Percentiles rank a stretch among this genome's conserved stretches.
Evolutionary conservation across 2,888 invertebrate species (phyloP).

Genomic region (Hartigia nigra): DNA sequence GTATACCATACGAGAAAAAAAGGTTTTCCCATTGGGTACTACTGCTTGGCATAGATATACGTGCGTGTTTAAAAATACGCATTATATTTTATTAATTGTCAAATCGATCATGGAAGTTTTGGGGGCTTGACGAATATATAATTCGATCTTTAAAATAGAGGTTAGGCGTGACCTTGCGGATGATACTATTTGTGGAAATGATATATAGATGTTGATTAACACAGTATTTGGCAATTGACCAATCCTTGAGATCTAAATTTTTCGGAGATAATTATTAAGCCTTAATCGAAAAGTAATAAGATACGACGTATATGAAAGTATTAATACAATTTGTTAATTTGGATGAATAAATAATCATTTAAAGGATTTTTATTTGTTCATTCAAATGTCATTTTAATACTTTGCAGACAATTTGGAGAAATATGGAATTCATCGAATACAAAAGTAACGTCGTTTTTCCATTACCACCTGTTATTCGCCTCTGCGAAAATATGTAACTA

Average conservation of each 20-base stretch:
- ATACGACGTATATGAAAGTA: neutral
- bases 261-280: neutral
- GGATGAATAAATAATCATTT: neutral
- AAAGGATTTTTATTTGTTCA: slow-evolving; percentile 1
- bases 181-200: neutral
- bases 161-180: neutral
- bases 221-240: neutral
- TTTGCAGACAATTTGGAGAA: neutral
- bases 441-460: neutral
- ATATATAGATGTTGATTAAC: neutral
- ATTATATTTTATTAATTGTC: neutral
- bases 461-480: neutral
- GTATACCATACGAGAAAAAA: neutral
- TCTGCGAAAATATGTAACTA: neutral
- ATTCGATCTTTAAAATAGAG: neutral
- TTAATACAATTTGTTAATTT: neutral
- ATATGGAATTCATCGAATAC: neutral
- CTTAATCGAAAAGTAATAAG: neutral
- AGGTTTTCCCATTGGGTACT: neutral
- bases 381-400: neutral
- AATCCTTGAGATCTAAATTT: neutral
- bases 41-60: neutral
- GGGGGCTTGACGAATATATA: neutral
- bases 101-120: neutral
- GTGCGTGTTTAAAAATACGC: neutral